Percentiles rank a stretch among this genome's conserved stretches.
These are phyloP conservation scores for Brachionus koreanus DNA, from an alignment of 1,140 invertebrate genomes.

Conservation along the genomic window DNA sequence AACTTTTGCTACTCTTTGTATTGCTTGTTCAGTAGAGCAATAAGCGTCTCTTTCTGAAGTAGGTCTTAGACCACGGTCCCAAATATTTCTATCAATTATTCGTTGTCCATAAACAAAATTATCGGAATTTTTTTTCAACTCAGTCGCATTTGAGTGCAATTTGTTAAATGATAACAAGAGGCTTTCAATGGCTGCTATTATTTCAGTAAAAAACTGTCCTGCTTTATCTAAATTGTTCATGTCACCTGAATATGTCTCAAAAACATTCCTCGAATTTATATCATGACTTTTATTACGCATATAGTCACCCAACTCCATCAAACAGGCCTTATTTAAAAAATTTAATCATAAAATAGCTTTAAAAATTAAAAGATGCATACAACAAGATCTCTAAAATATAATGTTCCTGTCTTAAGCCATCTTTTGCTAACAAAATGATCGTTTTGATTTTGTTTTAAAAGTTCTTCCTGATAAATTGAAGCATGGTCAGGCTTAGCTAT, in stretches of 20 bases:
- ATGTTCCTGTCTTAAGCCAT: constrained; percentile 12
- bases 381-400: not conserved
- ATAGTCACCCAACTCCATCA: constrained; percentile 32
- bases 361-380: not conserved
- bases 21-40: not conserved
- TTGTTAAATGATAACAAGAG: constrained; percentile 14
- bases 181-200: constrained; percentile 24
- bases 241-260: not conserved
- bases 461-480: constrained; percentile 2
- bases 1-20: not conserved
- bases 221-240: not conserved
- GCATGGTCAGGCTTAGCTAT: constrained; percentile 11
- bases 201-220: not conserved
- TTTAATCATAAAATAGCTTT: not conserved
- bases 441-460: not conserved
- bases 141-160: not conserved
- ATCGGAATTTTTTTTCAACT: constrained; percentile 14
- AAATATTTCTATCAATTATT: constrained; percentile 42
- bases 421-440: constrained; percentile 39
- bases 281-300: constrained; percentile 44
- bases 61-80: constrained; percentile 25
- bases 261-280: constrained; percentile 20
- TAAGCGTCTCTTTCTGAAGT: constrained; percentile 11
- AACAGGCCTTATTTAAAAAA: constrained; percentile 4
- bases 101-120: not conserved